Evolutionary conservation across 2,113 vertebrate genomes (phyloP).

Genomic region (Eolophus roseicapilla): DNA sequence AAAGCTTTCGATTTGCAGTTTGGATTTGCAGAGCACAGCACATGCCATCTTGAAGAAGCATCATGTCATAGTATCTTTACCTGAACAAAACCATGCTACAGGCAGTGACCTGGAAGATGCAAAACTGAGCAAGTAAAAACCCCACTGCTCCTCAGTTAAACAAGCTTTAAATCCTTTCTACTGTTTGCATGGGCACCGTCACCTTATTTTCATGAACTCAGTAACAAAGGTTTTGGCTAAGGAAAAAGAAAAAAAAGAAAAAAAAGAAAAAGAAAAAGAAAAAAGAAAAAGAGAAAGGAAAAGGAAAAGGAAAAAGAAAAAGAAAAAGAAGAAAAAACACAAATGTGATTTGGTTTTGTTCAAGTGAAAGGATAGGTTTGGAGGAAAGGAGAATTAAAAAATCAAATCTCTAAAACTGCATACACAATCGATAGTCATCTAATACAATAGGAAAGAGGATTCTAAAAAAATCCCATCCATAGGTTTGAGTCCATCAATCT

Average conservation of each 20-base stretch:
- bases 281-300: too few relatives aligned
- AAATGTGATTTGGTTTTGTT: background rate
- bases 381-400: background rate
- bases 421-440: background rate
- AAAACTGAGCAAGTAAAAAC: background rate
- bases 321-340: background rate
- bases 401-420: background rate
- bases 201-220: background rate
- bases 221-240: background rate
- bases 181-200: background rate
- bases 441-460: background rate
- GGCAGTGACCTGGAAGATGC: background rate
- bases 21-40: background rate
- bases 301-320: rapidly evolving
- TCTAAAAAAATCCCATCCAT: background rate
- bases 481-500: background rate
- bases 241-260: background rate
- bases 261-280: rapidly evolving
- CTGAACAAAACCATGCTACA: background rate
- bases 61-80: background rate
- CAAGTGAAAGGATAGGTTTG: background rate
- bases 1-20: background rate
- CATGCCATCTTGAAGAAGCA: background rate
- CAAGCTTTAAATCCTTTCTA: background rate
- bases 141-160: background rate